Evolutionary conservation across 2,113 vertebrate genomes (phyloP), one percentile per base, ranked within the genome.

Genomic region (Microtus oregoni): DNA sequence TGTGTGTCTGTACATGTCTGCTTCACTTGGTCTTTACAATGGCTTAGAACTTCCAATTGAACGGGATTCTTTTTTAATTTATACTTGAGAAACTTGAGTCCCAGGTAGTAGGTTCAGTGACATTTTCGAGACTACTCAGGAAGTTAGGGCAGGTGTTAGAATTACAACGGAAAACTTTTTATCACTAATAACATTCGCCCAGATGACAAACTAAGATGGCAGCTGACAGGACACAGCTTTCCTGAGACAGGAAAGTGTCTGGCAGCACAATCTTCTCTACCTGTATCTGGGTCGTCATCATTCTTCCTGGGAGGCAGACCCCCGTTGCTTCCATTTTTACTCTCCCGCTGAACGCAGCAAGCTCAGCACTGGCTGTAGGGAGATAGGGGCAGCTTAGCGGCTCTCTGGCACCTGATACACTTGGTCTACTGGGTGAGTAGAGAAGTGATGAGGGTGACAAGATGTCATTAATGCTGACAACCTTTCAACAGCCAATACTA

Each of bases 381-480:
- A 91, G 15, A 61, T 87, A 26, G 47, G 47, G 11, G 3, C 22
- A 77, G 32, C 13, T 85, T 61, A 58, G 79, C 41, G 47, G 8
- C 70, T 87, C 91, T 78, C 55, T 96, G 89, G 67, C 30, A 63
- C 50, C 47, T 68, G 77, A 95, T 50, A 30, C 24, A 14, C 52
- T 86, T 91, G 83, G 14, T 50, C 28, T 61, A 65, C 47, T 70
- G 72, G 70, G 79, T 79, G 91, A 90, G 44, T 58, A 79, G 38
- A 92, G 55, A 61, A 91, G 82, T 86, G 61, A 90, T 79, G 38
- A 63, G 94, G 89, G 47, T 94, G 91, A 86, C 17, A 96, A 89
- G 38, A 63, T 86, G 77, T 82, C 67, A 93, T 95, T 94, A 96
- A 94, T 32, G 91, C 63, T 93, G 91, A 96, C 79, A 90, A 86